Base-by-base conservation (phyloP, 2,888 invertebrate species). In the Camptogramma bilineatum region DNA sequence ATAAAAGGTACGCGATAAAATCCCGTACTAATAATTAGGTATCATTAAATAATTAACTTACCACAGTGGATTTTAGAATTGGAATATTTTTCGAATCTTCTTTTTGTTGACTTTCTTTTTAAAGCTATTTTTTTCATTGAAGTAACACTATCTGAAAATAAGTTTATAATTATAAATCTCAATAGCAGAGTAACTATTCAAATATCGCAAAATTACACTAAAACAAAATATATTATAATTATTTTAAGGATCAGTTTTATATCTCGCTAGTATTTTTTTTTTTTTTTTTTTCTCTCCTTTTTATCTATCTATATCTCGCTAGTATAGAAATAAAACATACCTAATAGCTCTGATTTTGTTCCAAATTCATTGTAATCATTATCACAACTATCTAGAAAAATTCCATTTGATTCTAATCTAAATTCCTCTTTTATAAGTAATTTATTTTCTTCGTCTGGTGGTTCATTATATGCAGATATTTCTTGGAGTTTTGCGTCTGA, bases 61-160 rank as follows among this genome's bases (percentile, higher is more conserved):
- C 63, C 63, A 17, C 63, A 63, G 8, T 48, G 31, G 1, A 63
- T 16, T 48, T 48, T 53, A 16, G 54, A 50, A 31, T 44, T 18
- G 31, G 16, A 42, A 5, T 2, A 0, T 19, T 57, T 42, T 42
- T 31, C 31, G 0, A 8, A 47, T 28, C 8, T 34, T 0, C 9
- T 28, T 42, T 50, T 0, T 34, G 8, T 10, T 44, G n/a, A 39
- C 34, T 52, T 48, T 62, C n/a, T 56, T 18, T 28, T 18, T n/a
- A 28, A 4, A 9, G 7, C 10, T 28, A 17, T 7, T 46, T 10
- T 5, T 3, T 7, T 52, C 10, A 13, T 3, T 39, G 34, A 13
- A 39, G 34, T 39, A 13, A 10, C 13, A 31, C 31, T 31, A 31
- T 31, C 31, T 31, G 31, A 31, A 31, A 31, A 31, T 31, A 31